These are phyloP conservation scores for Eupelmus urozonus DNA, from an alignment of 2,888 invertebrate species.

Conservation along the genomic window DNA sequence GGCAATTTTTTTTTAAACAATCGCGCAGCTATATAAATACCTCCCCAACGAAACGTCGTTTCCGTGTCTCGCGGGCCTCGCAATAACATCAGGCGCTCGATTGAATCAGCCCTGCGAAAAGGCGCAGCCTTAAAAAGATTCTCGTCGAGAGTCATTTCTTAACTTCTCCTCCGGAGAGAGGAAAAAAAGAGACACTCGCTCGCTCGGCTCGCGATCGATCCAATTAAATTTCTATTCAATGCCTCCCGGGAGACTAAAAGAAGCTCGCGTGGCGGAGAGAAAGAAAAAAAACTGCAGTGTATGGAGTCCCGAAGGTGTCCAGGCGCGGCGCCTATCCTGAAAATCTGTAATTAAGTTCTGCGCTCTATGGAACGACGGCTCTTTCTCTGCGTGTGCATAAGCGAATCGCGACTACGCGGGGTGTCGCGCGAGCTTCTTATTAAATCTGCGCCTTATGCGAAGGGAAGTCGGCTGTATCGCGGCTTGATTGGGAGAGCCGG, in stretches of 20 bases:
- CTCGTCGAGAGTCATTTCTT: neutral
- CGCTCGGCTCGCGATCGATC: conserved; percentile 47
- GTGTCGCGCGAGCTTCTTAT: conserved; percentile 63
- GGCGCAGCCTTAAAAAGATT: neutral
- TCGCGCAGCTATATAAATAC: too few relatives aligned
- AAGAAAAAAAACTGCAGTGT: neutral
- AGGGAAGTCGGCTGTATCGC: neutral
- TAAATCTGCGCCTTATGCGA: conserved; percentile 63
- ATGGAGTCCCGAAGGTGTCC: conserved; percentile 2
- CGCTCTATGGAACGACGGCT: conserved; percentile 55
- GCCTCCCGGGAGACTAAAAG: neutral
- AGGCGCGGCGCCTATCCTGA: conserved; percentile 62
- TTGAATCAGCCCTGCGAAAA: too few relatives aligned
- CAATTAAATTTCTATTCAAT: conserved; percentile 56
- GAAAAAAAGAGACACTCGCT: neutral
- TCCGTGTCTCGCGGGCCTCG: too few relatives aligned
- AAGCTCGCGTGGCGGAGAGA: neutral
- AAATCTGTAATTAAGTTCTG: conserved; percentile 69
- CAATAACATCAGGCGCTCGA: too few relatives aligned
- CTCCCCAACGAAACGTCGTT: too few relatives aligned
- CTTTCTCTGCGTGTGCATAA: too few relatives aligned
- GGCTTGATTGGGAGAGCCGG: conserved; percentile 22
- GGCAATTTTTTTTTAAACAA: too few relatives aligned
- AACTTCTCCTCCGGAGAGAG: neutral
- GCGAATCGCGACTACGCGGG: too few relatives aligned